phyloP scores from a whole-genome alignment of 2,113 vertebrate genomes.

The Gobiocypris rarus region DNA sequence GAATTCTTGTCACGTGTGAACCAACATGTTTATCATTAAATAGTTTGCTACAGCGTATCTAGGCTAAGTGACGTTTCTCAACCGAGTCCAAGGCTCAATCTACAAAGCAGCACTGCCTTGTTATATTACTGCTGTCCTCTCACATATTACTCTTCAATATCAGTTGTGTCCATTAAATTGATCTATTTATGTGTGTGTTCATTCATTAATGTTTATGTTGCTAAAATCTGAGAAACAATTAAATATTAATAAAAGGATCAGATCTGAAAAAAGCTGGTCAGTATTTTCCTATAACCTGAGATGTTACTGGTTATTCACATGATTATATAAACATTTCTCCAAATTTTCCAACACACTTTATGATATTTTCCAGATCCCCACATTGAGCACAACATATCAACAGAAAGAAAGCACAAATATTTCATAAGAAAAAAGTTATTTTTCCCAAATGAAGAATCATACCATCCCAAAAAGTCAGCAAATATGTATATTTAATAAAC shows the following conservation, averaged over 20 bases:
- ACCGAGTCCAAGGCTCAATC: neutral
- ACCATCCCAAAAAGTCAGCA: neutral
- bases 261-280: too few relatives aligned
- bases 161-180: neutral
- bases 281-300: too few relatives aligned
- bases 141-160: neutral
- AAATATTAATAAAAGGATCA: neutral
- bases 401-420: neutral
- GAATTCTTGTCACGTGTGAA: neutral
- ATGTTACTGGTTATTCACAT: too few relatives aligned
- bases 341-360: too few relatives aligned
- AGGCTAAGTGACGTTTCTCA: constrained; percentile 12
- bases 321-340: too few relatives aligned
- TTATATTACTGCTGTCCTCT: neutral
- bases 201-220: neutral
- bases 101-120: neutral
- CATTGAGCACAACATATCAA: neutral
- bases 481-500: constrained; percentile 14
- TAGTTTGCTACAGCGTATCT: neutral
- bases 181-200: neutral
- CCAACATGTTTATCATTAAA: neutral
- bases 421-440: neutral
- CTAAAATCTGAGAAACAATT: neutral
- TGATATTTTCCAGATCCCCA: neutral
- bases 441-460: neutral